A percentile compares a stretch with the other conserved stretches of the same genome.
Evolutionary conservation across 2,113 vertebrate genomes (phyloP).

Genomic region (Anas platyrhynchos): DNA sequence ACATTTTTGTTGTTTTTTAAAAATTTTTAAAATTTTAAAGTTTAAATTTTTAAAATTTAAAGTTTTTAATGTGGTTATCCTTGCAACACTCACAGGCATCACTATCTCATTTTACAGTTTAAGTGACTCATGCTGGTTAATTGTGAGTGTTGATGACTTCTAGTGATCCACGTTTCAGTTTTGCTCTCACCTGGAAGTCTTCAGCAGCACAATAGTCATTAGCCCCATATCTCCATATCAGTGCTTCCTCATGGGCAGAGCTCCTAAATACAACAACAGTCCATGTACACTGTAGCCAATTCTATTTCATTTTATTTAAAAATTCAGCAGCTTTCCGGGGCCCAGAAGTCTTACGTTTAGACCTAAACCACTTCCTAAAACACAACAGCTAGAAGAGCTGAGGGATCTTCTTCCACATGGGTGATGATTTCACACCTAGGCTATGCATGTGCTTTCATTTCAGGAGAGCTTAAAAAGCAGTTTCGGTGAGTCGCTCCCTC

Average conservation of each 20-base stretch:
- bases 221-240: not conserved
- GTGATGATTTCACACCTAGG: not conserved
- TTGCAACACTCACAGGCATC: not conserved
- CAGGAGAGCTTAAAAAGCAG: not conserved
- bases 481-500: not conserved
- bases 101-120: not conserved
- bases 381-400: not conserved
- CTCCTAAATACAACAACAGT: not conserved
- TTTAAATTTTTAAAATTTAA: too few relatives aligned
- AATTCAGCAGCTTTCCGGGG: not conserved
- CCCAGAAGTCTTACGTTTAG: not conserved
- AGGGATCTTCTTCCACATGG: not conserved
- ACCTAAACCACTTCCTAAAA: not conserved
- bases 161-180: not conserved
- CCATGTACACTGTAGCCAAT: rapidly evolving
- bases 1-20: not conserved
- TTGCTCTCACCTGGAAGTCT: not conserved
- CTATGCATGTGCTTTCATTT: not conserved
- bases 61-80: not conserved
- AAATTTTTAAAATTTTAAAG: too few relatives aligned
- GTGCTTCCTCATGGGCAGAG: not conserved
- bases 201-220: not conserved
- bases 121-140: not conserved
- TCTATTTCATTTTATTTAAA: not conserved
- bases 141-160: not conserved